Conservation (phyloP, 23 tunicate species). For the Ciona savignyi region DNA sequence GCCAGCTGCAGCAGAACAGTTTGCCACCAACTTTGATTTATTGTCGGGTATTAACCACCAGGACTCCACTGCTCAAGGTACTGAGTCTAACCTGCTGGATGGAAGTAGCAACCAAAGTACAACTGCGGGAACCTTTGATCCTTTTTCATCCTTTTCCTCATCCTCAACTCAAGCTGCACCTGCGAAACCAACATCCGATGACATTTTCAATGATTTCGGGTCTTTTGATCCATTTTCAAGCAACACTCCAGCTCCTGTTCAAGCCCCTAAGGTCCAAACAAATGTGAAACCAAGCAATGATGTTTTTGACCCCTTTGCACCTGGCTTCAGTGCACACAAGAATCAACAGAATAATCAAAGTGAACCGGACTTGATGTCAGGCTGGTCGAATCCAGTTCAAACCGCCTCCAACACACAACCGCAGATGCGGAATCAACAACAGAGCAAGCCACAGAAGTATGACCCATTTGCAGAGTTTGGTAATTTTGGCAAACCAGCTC, state of each 20-base stretch:
- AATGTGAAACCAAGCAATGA: not conserved
- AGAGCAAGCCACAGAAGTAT: not conserved
- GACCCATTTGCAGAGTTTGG: constrained; percentile 45
- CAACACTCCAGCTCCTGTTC: constrained; percentile 9
- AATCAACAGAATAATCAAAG: not conserved
- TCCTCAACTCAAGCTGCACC: constrained; percentile 9
- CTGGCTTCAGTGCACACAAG: constrained; percentile 1
- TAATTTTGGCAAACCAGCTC: constrained; percentile 33
- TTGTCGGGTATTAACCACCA: constrained; percentile 36
- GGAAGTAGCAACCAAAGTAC: constrained; percentile 15
- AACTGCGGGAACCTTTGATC: constrained; percentile 38
- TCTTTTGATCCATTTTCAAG: constrained; percentile 70
- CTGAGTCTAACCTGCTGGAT: constrained; percentile 40
- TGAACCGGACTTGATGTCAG: constrained; percentile 15
- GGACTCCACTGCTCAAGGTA: not conserved
- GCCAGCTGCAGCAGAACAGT: not conserved
- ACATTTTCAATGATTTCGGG: constrained; percentile 34
- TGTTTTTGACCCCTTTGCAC: constrained; percentile 51
- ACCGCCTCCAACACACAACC: not conserved
- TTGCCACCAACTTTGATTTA: constrained; percentile 57
- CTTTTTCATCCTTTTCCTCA: constrained; percentile 28
- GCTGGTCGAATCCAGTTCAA: constrained; percentile 22
- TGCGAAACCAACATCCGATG: not conserved
- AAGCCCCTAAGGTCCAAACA: constrained; percentile 5
- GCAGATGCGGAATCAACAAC: not conserved